Percentiles rank a stretch among this genome's conserved stretches.
These are phyloP conservation scores for Agyllia agylla DNA, from an alignment of 2,888 invertebrate species.

Conservation along the genomic window DNA sequence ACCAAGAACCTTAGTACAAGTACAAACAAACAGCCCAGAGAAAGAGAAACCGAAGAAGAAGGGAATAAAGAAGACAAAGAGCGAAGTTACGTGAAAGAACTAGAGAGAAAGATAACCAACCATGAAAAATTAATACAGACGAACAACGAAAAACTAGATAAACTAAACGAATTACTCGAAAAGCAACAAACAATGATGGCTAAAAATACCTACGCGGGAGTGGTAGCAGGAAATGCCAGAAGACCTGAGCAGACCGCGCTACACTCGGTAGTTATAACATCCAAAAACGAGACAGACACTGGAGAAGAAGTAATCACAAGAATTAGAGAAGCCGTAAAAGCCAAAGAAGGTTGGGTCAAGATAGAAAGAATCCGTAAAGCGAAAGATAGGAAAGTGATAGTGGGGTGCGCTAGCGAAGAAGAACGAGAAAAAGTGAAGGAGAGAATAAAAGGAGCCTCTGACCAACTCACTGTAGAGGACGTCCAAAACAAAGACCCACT, in stretches of 20 bases:
- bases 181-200: not conserved
- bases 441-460: not conserved
- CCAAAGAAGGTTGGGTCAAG: not conserved
- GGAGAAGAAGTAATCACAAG: not conserved
- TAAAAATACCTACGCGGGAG: not conserved
- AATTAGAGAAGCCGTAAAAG: not conserved
- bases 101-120: not conserved
- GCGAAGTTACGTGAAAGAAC: too few relatives aligned
- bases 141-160: not conserved
- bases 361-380: not conserved
- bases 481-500: not conserved
- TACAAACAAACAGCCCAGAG: too few relatives aligned
- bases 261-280: constrained; percentile 1
- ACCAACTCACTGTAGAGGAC: not conserved
- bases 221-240: not conserved
- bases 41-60: too few relatives aligned
- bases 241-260: not conserved
- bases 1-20: too few relatives aligned
- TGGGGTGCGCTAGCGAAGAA: not conserved
- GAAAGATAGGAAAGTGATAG: not conserved
- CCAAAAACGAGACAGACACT: constrained; percentile 11
- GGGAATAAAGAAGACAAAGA: too few relatives aligned
- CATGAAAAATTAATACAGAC: not conserved
- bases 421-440: not conserved
- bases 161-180: not conserved